Conservation (phyloP, 1,140 invertebrate genomes). For the Drosophila navojoa region DNA sequence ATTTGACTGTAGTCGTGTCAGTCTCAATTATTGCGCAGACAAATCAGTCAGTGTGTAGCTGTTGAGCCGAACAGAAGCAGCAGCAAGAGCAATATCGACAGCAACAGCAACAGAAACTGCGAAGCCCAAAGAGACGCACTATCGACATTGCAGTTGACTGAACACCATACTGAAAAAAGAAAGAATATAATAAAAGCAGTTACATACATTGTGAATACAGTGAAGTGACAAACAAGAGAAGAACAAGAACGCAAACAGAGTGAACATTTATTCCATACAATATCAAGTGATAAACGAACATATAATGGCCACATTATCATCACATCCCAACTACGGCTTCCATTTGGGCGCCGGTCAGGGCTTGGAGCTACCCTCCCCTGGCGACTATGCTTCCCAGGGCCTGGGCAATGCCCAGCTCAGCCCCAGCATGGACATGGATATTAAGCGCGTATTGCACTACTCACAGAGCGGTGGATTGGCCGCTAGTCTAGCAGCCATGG, state of each 20-base stretch:
- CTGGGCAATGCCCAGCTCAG: slow-evolving; percentile 70
- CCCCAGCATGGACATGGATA: slow-evolving; percentile 81
- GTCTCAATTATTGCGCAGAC: slow-evolving; percentile 61
- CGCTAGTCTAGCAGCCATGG: slow-evolving; percentile 77
- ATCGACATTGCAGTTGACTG: slow-evolving; percentile 20
- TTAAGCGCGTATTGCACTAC: slow-evolving; percentile 78
- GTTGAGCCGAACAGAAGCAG: slow-evolving; percentile 79
- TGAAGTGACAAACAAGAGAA: slow-evolving; percentile 48
- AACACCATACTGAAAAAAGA: slow-evolving; percentile 15
- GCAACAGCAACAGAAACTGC: slow-evolving; percentile 13
- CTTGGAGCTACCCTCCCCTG: slow-evolving; percentile 71
- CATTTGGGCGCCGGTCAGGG: slow-evolving; percentile 73
- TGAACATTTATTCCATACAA: slow-evolving; percentile 40
- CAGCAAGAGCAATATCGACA: slow-evolving; percentile 47
- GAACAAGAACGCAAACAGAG: slow-evolving; percentile 39
- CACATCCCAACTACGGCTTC: slow-evolving; percentile 83
- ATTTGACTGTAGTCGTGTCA: slow-evolving; percentile 78
- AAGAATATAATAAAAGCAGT: slow-evolving; percentile 17
- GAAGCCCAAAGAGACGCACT: slow-evolving; percentile 21
- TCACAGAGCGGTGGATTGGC: slow-evolving; percentile 68
- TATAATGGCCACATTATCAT: slow-evolving; percentile 77
- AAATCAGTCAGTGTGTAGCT: slow-evolving; percentile 79
- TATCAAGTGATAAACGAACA: slow-evolving; percentile 42
- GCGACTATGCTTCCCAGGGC: slow-evolving; percentile 75
- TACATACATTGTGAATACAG: slow-evolving; percentile 24